Evolutionary conservation across 2,888 invertebrate species (phyloP).

Genomic region (Noctua janthe): DNA sequence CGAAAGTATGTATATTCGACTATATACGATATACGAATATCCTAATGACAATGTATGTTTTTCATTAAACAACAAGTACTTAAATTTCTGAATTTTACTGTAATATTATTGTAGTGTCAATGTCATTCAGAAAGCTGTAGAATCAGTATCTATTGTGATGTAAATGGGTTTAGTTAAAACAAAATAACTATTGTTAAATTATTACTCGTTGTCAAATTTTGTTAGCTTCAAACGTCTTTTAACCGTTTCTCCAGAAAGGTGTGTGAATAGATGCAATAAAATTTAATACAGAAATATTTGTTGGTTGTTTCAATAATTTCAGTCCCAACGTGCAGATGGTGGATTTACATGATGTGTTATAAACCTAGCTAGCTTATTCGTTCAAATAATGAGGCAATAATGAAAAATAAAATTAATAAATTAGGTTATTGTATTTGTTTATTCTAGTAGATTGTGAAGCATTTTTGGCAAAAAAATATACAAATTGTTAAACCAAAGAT

Average conservation of each 20-base stretch:
- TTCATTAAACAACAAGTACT: slow-evolving; percentile 50
- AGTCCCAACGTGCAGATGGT: slow-evolving; percentile 4
- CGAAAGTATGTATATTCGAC: slow-evolving; percentile 70
- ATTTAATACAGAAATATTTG: slow-evolving; percentile 89
- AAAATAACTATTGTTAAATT: slow-evolving; percentile 63
- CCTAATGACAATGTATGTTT: slow-evolving; percentile 60
- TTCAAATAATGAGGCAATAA: background rate
- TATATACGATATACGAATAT: slow-evolving; percentile 60
- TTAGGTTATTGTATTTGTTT: background rate
- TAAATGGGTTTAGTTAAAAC: slow-evolving; percentile 59
- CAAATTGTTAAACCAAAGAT: background rate
- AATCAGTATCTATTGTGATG: slow-evolving; percentile 52
- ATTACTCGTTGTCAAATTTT: slow-evolving; percentile 71
- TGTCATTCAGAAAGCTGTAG: slow-evolving; percentile 51
- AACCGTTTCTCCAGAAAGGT: slow-evolving; percentile 86
- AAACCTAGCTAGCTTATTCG: background rate
- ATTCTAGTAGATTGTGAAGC: background rate
- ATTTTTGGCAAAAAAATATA: background rate
- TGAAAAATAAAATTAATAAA: background rate
- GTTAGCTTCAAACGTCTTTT: slow-evolving; percentile 84
- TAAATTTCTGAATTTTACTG: slow-evolving; percentile 48
- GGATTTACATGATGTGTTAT: background rate
- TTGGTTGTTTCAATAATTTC: slow-evolving; percentile 66
- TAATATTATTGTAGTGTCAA: slow-evolving; percentile 52
- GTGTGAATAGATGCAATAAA: slow-evolving; percentile 92